Evolutionary conservation across 2,113 vertebrate species (phyloP).

Genomic region (Indri indri): DNA sequence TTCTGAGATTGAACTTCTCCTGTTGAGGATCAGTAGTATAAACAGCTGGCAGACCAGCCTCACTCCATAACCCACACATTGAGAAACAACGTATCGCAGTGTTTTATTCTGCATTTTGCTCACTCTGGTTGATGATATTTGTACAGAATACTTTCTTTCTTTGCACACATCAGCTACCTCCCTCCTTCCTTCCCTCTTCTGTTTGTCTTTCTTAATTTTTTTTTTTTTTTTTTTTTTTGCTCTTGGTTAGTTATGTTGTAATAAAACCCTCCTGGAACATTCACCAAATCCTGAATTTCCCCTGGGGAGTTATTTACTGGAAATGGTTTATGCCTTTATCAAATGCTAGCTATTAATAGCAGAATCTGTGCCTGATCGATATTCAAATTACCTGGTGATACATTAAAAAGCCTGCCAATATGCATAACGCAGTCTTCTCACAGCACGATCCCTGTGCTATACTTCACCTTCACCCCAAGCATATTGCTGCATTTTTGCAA

Average conservation of each 20-base stretch:
- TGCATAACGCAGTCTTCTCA: not conserved
- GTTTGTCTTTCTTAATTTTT: not conserved
- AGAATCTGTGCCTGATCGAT: not conserved
- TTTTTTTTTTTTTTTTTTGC: not conserved
- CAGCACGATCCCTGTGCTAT: not conserved
- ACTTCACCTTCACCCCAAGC: not conserved
- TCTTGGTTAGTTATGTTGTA: not conserved
- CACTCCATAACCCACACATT: not conserved
- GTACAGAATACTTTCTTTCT: not conserved
- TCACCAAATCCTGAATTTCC: not conserved
- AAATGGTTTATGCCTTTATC: not conserved
- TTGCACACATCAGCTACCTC: not conserved
- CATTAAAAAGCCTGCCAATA: not conserved
- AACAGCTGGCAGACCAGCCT: not conserved
- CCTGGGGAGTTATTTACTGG: not conserved
- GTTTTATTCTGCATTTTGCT: not conserved
- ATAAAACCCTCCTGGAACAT: not conserved
- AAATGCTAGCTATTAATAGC: not conserved
- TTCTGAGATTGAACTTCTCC: not conserved
- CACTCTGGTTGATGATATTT: not conserved
- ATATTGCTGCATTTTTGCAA: not conserved
- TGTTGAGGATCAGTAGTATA: not conserved
- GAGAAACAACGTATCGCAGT: accelerated
- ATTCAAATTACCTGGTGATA: slow-evolving; percentile 4
- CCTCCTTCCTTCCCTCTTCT: accelerated